phyloP scores from a whole-genome alignment of 2,888 invertebrate species.

The Eudemis profundana region DNA sequence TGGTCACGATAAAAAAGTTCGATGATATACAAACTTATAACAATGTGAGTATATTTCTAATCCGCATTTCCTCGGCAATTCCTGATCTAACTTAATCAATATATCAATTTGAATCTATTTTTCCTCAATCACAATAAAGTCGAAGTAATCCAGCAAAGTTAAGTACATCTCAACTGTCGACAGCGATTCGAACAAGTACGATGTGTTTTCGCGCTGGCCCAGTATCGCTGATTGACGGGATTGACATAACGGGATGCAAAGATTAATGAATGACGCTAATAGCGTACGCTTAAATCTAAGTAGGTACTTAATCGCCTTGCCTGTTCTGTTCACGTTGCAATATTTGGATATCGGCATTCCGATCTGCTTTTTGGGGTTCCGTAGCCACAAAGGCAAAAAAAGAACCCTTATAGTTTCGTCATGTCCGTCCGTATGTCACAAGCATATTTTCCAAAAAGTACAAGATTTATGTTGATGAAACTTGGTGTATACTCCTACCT shows the following conservation, averaged over 20 bases:
- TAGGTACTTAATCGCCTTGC: conserved; percentile 50
- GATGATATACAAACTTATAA: too few relatives aligned
- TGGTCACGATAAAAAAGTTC: too few relatives aligned
- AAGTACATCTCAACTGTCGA: conserved; percentile 1
- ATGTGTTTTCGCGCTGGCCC: conserved; percentile 46
- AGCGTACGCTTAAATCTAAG: conserved; percentile 57
- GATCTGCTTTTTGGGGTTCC: conserved; percentile 53
- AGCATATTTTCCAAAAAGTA: too few relatives aligned
- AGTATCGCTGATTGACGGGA: conserved; percentile 48
- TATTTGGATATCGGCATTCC: conserved; percentile 56
- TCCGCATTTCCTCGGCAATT: too few relatives aligned
- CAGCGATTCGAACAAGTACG: conserved; percentile 9
- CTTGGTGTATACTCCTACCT: too few relatives aligned
- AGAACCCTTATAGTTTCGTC: too few relatives aligned
- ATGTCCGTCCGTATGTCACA: too few relatives aligned
- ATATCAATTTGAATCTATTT: neutral
- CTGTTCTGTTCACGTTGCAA: conserved; percentile 51
- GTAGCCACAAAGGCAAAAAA: too few relatives aligned
- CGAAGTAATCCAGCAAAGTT: neutral
- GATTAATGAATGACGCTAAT: conserved; percentile 72
- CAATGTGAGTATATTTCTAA: too few relatives aligned
- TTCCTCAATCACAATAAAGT: neutral
- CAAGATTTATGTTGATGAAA: too few relatives aligned
- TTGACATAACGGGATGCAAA: conserved; percentile 69
- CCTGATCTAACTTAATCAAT: too few relatives aligned